Evolutionary conservation across 2,888 invertebrate species (phyloP).

Genomic region (Zygothrica quintamaculata): DNA sequence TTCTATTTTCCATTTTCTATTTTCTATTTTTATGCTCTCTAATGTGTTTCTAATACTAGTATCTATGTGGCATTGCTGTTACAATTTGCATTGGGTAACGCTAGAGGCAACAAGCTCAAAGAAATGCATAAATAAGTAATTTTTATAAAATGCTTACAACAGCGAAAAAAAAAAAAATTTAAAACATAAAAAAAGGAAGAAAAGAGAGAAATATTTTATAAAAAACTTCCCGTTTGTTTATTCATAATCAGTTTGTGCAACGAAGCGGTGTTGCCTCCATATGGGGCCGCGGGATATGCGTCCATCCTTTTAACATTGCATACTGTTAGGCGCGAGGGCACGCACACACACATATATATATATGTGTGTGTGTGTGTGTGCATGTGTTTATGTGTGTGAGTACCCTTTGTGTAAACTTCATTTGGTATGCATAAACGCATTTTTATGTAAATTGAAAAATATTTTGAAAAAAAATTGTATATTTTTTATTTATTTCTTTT

Average conservation of each 20-base stretch:
- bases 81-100: conserved; percentile 25
- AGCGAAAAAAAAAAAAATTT: no score
- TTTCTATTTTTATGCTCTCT: neutral
- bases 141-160: conserved; percentile 48
- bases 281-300: conserved; percentile 33
- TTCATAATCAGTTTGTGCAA: conserved; percentile 81
- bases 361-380: conserved; percentile 3
- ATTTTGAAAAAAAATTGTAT: conserved; percentile 25
- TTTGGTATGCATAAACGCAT: conserved; percentile 78
- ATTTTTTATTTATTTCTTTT: conserved; percentile 10
- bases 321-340: conserved; percentile 53
- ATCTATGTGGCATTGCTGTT: conserved; percentile 32
- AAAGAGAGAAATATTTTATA: conserved; percentile 62
- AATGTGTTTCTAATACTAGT: conserved; percentile 39
- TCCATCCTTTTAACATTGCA: conserved; percentile 51
- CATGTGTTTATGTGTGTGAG: no score
- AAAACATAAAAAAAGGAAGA: conserved; percentile 12
- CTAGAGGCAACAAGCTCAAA: conserved; percentile 51
- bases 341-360: neutral
- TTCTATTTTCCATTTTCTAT: no score
- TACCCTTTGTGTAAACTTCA: conserved; percentile 61
- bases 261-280: conserved; percentile 44
- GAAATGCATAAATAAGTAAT: conserved; percentile 66
- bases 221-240: conserved; percentile 76
- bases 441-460: conserved; percentile 76